These are phyloP conservation scores for Cepphus grylle DNA, from an alignment of 2,113 vertebrate genomes.

Conservation along the genomic window DNA sequence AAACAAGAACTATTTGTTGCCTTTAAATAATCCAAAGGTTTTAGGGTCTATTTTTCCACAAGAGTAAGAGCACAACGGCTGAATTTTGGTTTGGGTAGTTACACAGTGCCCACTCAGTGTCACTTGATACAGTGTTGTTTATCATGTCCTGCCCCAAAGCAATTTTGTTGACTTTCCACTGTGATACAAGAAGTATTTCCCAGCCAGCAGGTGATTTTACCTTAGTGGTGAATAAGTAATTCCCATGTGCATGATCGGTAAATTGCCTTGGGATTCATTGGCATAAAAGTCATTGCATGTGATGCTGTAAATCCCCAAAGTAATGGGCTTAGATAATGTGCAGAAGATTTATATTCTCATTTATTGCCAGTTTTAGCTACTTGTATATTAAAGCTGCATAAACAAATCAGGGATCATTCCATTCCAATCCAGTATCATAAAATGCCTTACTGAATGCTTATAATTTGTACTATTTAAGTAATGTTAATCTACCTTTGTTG, in stretches of 20 bases:
- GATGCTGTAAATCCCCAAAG: conserved; percentile 32
- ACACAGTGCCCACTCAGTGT: background rate
- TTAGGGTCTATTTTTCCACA: background rate
- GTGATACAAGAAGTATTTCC: conserved; percentile 1
- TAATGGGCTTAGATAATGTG: conserved; percentile 31
- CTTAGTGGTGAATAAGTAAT: conserved; percentile 1
- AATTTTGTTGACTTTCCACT: background rate
- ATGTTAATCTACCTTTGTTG: background rate
- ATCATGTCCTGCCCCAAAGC: background rate
- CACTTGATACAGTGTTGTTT: background rate
- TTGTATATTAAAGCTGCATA: conserved; percentile 32
- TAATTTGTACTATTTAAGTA: background rate
- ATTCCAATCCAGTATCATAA: background rate
- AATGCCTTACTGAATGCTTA: background rate
- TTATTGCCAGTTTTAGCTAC: conserved; percentile 26
- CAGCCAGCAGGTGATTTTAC: conserved; percentile 2
- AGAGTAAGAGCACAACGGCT: background rate
- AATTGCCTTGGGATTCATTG: conserved; percentile 37
- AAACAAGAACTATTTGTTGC: background rate
- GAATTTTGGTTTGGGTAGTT: background rate
- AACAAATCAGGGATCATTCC: background rate
- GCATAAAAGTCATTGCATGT: conserved; percentile 10
- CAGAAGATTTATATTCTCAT: conserved; percentile 41
- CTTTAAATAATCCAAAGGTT: background rate
- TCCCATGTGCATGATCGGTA: background rate